A percentile compares a stretch with the other conserved stretches of the same genome.
Evolutionary conservation across 64 coral and sea anemone genomes (phyloP).

Genomic region (Montipora efflorescens): DNA sequence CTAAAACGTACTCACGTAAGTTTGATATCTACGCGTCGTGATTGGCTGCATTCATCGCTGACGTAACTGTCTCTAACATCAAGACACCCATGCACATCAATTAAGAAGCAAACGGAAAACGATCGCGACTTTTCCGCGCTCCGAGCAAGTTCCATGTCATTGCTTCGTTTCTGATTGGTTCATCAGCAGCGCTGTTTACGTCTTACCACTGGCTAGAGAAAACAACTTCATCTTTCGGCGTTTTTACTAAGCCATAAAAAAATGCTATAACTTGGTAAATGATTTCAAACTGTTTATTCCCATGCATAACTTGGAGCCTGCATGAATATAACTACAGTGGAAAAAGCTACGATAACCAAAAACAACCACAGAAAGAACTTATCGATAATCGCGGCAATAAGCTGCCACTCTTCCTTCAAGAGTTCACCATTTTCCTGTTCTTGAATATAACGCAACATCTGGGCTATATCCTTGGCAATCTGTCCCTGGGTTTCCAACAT

Average conservation of each 20-base stretch:
- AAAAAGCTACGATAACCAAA: constrained; percentile 46
- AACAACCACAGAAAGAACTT: constrained; percentile 83
- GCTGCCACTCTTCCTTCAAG: constrained; percentile 74
- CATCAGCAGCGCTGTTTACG: no score
- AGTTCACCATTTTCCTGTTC: constrained; percentile 75
- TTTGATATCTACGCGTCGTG: no score
- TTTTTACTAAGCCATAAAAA: background rate
- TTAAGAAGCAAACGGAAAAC: no score
- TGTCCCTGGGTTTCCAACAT: constrained; percentile 64
- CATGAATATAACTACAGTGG: constrained; percentile 68
- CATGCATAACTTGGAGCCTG: constrained; percentile 72
- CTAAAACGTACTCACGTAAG: no score
- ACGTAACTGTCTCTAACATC: no score
- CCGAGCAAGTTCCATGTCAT: no score
- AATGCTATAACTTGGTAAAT: background rate
- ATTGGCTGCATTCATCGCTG: no score
- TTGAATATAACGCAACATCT: constrained; percentile 67
- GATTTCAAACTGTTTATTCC: background rate
- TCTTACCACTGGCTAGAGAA: no score
- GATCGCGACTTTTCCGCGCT: no score
- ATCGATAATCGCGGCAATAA: constrained; percentile 73
- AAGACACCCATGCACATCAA: no score
- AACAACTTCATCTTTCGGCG: no score
- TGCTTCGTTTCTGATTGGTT: no score
- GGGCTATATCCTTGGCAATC: constrained; percentile 62